Evolutionary conservation across 1,140 invertebrate genomes (phyloP), one percentile per base, ranked within the genome.

Genomic region (Eupristina koningsbergeri): DNA sequence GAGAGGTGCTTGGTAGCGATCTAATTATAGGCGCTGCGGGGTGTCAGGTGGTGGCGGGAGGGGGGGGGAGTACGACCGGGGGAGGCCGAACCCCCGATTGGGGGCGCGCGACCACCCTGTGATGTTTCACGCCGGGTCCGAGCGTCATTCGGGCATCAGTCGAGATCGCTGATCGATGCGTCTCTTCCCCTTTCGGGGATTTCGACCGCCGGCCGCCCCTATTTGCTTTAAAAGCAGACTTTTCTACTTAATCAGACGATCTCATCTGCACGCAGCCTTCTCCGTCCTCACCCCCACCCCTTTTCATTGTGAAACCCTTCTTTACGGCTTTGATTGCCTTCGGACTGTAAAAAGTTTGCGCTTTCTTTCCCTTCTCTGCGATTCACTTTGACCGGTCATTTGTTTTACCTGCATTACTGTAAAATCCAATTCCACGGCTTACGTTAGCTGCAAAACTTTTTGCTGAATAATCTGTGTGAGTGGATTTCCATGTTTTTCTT

Each of bases 1-100:
- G 80, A 84, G 87, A 84, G 86, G 80, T 77, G 87, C 86, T 89
- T 87, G 89, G 90, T 91, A 91, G 89, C 89, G 89, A 90, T 90
- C 90, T 91, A 91, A 91, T 91, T 91, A 90, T 91, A 89, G 88
- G 89, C 89, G 88, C 90, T 89, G 88, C 89, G 87, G 89, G 89
- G 89, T 47, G 76, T 67, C 22, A 53, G n/a, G 2, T n/a, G 22
- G 5, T 5, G 53, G 47, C 6, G 9, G 8, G 36, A 31, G 64
- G 13, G 64, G 13, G 36, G 36, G 77, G 29, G n/a, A n/a, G n/a
- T n/a, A n/a, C n/a, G n/a, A n/a, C n/a, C n/a, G n/a, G n/a, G n/a
- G n/a, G n/a, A n/a, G n/a, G n/a, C n/a, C n/a, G n/a, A n/a, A n/a
- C n/a, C n/a, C n/a, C n/a, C n/a, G n/a, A n/a, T n/a, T n/a, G 77